Percentiles rank a stretch among this genome's conserved stretches.
These are phyloP conservation scores for Timandra comae DNA, from an alignment of 2,888 invertebrate species.

Conservation along the genomic window DNA sequence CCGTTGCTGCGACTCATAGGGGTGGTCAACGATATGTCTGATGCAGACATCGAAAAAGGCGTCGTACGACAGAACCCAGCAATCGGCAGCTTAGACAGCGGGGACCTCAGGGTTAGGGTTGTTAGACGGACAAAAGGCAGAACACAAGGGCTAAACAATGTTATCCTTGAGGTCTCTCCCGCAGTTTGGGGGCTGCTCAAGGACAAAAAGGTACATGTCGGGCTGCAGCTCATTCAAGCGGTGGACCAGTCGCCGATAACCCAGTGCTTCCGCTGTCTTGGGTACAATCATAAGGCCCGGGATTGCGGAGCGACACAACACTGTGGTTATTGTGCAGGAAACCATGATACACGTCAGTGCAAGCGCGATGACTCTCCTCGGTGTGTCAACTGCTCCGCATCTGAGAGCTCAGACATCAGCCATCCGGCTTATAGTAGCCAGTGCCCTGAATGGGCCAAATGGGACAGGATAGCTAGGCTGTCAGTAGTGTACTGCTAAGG, in stretches of 20 bases:
- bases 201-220: background rate
- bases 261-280: too few relatives aligned
- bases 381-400: conserved; percentile 4
- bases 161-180: conserved; percentile 8
- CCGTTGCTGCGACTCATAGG: too few relatives aligned
- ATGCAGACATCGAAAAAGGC: too few relatives aligned
- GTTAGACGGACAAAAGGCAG: conserved; percentile 3
- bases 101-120: too few relatives aligned
- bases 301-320: conserved; percentile 7
- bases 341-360: background rate
- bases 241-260: conserved; percentile 6
- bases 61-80: too few relatives aligned
- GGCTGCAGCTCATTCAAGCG: conserved; percentile 1
- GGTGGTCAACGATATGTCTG: too few relatives aligned
- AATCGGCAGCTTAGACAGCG: too few relatives aligned
- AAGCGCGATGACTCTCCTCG: background rate
- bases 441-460: conserved; percentile 6
- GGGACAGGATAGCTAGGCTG: conserved; percentile 13
- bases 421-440: conserved; percentile 8
- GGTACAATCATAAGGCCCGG: too few relatives aligned
- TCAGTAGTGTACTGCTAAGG: conserved; percentile 15
- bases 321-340: background rate
- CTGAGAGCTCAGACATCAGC: background rate
- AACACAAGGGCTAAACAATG: conserved; percentile 9
- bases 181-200: conserved; percentile 1